Percentiles rank a stretch among this genome's conserved stretches.
Conservation (phyloP, 2,113 vertebrate species). For the Crocuta crocuta region DNA sequence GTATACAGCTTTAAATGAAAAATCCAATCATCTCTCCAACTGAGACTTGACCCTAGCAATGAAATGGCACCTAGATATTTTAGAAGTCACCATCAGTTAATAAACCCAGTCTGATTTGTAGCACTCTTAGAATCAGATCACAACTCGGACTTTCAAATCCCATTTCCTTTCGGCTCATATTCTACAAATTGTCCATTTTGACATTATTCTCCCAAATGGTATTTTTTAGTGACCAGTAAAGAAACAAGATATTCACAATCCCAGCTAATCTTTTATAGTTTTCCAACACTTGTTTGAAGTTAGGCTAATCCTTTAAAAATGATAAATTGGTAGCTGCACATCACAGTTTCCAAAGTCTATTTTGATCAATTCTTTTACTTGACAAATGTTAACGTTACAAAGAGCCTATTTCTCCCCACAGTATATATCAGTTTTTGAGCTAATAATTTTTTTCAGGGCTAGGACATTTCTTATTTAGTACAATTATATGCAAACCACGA, state of each 20-base stretch:
- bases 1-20: conserved; percentile 45
- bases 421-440: background rate
- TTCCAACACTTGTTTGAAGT: background rate
- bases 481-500: background rate
- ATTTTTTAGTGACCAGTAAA: conserved; percentile 43
- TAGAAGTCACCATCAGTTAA: conserved; percentile 77
- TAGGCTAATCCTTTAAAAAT: background rate
- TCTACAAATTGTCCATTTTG: conserved; percentile 59
- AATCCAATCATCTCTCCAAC: background rate
- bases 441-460: background rate
- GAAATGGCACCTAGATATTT: conserved; percentile 57
- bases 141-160: conserved; percentile 19
- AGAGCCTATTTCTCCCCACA: background rate
- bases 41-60: conserved; percentile 41
- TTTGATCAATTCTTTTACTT: background rate
- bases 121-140: conserved; percentile 67
- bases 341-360: background rate
- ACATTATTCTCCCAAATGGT: conserved; percentile 64
- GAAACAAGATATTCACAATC: conserved; percentile 64
- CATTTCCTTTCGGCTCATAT: conserved; percentile 55
- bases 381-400: background rate
- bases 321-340: conserved; percentile 20
- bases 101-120: conserved; percentile 65
- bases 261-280: conserved; percentile 8
- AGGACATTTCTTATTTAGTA: background rate